Conservation (phyloP, 2,888 invertebrate species). For the Rambutsinella grinnellia region DNA sequence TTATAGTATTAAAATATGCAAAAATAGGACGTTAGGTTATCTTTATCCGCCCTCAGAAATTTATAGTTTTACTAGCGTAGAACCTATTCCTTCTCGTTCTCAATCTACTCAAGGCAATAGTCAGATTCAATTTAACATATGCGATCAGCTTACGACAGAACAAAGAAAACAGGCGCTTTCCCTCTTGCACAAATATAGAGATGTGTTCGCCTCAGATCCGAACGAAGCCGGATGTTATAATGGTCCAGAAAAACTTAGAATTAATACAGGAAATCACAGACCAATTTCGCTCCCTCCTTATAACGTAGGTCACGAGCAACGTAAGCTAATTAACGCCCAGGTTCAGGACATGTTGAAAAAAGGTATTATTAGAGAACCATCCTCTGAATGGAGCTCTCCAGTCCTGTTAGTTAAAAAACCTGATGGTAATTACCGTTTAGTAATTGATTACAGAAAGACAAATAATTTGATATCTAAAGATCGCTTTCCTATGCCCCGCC, state of each 20-base stretch:
- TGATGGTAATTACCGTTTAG: not conserved
- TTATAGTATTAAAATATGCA: no score
- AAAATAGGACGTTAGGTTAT: no score
- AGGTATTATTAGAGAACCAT: not conserved
- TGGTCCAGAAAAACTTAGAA: not conserved
- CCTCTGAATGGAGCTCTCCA: conserved; percentile 10
- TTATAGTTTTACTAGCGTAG: no score
- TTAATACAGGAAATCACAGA: not conserved
- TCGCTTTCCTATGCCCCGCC: not conserved
- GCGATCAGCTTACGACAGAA: no score
- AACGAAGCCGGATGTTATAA: not conserved
- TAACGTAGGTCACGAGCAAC: conserved; percentile 9
- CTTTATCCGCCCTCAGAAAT: no score
- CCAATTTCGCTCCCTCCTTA: conserved; percentile 22
- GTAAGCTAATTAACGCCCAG: not conserved
- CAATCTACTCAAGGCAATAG: no score
- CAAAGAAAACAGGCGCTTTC: no score
- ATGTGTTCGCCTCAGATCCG: not conserved
- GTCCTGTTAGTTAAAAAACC: conserved; percentile 1
- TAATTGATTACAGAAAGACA: conserved; percentile 8
- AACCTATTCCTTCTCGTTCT: no score
- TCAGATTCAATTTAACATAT: no score
- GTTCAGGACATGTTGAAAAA: not conserved
- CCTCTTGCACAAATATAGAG: not conserved
- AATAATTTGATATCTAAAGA: no score